Evolutionary conservation across 2,797 vertebrate species (phyloP).

Genomic region (Rhabdomys pumilio): DNA sequence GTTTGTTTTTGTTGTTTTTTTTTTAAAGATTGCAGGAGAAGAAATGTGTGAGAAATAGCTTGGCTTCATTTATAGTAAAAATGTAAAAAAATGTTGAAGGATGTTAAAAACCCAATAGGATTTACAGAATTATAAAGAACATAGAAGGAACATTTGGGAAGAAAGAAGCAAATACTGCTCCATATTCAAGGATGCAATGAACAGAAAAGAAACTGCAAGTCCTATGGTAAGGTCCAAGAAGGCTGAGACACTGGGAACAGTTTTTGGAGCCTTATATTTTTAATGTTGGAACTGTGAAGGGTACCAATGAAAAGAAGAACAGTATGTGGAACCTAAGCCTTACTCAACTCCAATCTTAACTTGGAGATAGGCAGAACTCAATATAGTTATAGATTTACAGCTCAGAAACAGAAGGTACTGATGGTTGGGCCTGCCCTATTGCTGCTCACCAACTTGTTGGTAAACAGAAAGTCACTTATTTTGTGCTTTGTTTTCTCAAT

Average conservation of each 20-base stretch:
- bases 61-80: background rate
- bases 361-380: background rate
- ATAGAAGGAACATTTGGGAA: background rate
- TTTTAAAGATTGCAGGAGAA: background rate
- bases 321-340: background rate
- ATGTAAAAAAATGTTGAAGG: background rate
- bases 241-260: background rate
- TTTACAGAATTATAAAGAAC: background rate
- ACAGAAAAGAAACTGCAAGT: background rate
- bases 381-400: background rate
- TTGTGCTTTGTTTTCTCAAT: background rate
- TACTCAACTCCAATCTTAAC: background rate
- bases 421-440: background rate
- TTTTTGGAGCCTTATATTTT: background rate
- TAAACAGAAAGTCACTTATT: conserved; percentile 23
- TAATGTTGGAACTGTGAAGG: background rate
- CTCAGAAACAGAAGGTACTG: background rate
- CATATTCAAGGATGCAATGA: background rate
- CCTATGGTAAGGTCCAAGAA: background rate
- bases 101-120: background rate
- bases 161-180: background rate
- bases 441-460: background rate
- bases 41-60: background rate
- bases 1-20: background rate
- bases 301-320: background rate